Base-by-base conservation (phyloP, 2,797 vertebrate species). In the Gadopsis bispinosus region DNA sequence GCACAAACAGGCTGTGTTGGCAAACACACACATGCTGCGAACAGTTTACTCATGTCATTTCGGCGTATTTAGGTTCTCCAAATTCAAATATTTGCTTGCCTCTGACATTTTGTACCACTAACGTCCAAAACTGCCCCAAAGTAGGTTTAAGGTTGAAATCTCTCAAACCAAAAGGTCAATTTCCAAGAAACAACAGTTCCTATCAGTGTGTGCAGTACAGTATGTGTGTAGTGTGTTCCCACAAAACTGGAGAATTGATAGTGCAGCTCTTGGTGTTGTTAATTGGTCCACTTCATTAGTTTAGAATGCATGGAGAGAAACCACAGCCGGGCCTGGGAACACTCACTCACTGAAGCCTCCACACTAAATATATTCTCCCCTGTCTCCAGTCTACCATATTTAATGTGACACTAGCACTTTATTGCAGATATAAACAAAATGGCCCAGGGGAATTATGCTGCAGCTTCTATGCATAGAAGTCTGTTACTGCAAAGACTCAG, bases 371-470 rank as follows among this genome's bases (percentile, higher is more conserved):
- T 82, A 87, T 76, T 78, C 47, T 56, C 80, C 81, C 66, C 63
- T 59, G 70, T 83, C 84, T 84, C 62, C 69, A 72, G 55, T 75
- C 62, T 65, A 77, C 84, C 82, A 83, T 82, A 85, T 87, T 87
- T 88, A 90, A 91, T 79, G 80, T 90, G 88, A 90, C 87, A 91
- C 72, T 67, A 78, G 77, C 69, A 80, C 84, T 91, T 90, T 87
- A 90, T 87, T 88, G 80, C 85, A 91, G 77, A 89, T 91, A 91
- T 83, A 90, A 92, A 93, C 87, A 91, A 86, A 89, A 84, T 83
- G 85, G 66, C 88, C 86, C 84, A 14, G 39, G 84, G 90, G 87
- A 90, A 84, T 91, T 85, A 59, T 74, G 56, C 69, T 75, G 80
- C 67, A 70, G 53, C 83, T 60, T 82, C 84, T 79, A 79, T 79